Conservation (phyloP, 2,113 vertebrate genomes). For the Zosterops japonicus region DNA sequence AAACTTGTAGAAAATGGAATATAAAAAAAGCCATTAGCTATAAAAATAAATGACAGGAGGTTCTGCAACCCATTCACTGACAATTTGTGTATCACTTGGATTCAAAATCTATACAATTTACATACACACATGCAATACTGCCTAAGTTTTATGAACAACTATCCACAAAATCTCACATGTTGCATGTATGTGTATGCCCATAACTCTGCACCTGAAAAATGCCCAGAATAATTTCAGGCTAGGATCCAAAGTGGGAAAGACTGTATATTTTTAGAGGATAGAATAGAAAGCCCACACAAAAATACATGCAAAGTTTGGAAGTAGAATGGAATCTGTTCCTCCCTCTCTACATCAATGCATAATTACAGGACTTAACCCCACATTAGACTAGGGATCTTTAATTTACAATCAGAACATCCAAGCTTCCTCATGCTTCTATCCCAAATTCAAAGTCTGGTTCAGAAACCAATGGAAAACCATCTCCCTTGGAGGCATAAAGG, state of each 20-base stretch:
- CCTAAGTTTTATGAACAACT: neutral
- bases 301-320: neutral
- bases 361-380: neutral
- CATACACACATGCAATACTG: neutral
- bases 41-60: constrained; percentile 58
- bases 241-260: neutral
- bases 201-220: neutral
- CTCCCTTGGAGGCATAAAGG: neutral
- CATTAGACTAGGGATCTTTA: neutral
- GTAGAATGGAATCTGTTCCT: neutral
- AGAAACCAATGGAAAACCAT: neutral
- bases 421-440: neutral
- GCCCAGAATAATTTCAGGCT: neutral
- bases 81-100: constrained; percentile 2
- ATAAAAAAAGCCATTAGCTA: constrained; percentile 64
- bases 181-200: neutral
- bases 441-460: neutral
- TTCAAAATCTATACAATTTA: constrained; percentile 11
- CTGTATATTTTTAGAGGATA: neutral
- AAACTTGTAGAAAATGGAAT: constrained; percentile 60
- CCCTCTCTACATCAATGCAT: neutral
- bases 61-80: constrained; percentile 7
- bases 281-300: neutral
- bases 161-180: neutral
- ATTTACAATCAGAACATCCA: neutral